Conservation (phyloP, 2,888 invertebrate genomes). For the Drosophila mimetica region DNA sequence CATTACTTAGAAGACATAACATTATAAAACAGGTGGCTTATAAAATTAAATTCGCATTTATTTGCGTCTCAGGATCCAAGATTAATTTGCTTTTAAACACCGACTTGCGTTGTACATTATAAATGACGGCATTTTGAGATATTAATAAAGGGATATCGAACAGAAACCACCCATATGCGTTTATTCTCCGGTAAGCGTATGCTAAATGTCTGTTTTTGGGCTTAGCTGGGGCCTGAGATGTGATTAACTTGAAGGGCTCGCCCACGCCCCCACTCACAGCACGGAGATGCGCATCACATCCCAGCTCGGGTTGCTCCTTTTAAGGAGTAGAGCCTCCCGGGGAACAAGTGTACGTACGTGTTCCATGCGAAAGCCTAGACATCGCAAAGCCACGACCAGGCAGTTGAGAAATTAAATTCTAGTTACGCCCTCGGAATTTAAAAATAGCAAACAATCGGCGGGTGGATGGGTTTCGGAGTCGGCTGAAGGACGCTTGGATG, state of each 20-base stretch:
- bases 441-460: slow-evolving; percentile 53
- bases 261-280: neutral
- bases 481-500: slow-evolving; percentile 36
- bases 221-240: slow-evolving; percentile 19
- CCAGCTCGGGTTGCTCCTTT: slow-evolving; percentile 15
- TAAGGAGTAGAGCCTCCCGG: neutral
- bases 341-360: slow-evolving; percentile 40
- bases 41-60: too few species aligned
- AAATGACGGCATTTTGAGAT: neutral
- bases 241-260: slow-evolving; percentile 33
- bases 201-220: slow-evolving; percentile 26
- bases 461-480: neutral
- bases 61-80: neutral
- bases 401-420: slow-evolving; percentile 65
- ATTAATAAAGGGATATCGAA: slow-evolving; percentile 23
- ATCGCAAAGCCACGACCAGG: slow-evolving; percentile 34
- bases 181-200: slow-evolving; percentile 15
- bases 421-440: slow-evolving; percentile 66
- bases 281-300: slow-evolving; percentile 5
- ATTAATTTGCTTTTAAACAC: neutral
- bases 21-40: too few species aligned
- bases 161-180: neutral
- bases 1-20: too few species aligned
- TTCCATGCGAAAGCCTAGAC: slow-evolving; percentile 26
- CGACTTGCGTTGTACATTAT: neutral